Evolutionary conservation across 2,797 vertebrate species (phyloP).

Genomic region (Falco peregrinus): DNA sequence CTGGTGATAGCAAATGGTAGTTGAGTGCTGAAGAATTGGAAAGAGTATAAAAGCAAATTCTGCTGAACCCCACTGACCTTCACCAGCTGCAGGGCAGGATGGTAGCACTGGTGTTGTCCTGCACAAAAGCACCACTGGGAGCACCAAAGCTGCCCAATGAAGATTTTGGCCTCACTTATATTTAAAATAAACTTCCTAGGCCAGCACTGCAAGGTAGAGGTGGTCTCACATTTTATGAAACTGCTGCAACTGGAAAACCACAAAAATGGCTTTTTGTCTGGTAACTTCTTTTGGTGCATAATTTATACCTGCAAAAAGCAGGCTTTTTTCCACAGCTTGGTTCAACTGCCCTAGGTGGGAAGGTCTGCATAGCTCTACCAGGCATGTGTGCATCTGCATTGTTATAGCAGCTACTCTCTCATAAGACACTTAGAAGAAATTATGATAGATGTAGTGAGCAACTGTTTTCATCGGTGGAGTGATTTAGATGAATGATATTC

Average conservation of each 20-base stretch:
- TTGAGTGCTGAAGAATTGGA: not conserved
- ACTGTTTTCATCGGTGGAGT: constrained; percentile 20
- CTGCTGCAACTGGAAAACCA: not conserved
- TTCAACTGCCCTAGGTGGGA: not conserved
- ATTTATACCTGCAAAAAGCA: not conserved
- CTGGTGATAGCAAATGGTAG: fast-evolving
- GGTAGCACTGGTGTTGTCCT: not conserved
- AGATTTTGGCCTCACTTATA: not conserved
- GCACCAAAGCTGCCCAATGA: not conserved
- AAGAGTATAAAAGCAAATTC: not conserved
- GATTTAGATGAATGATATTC: constrained; percentile 52
- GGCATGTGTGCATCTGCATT: not conserved
- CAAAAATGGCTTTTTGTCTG: not conserved
- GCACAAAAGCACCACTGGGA: not conserved
- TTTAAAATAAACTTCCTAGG: not conserved
- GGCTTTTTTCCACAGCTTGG: not conserved
- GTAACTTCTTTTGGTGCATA: not conserved
- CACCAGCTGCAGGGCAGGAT: not conserved
- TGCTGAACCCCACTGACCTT: not conserved
- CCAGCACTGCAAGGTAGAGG: fast-evolving
- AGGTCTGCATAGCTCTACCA: not conserved
- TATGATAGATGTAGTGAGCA: constrained; percentile 45
- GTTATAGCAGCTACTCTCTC: not conserved
- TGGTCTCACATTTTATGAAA: not conserved
- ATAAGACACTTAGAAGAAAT: not conserved